phyloP scores from a whole-genome alignment of 2,113 vertebrate species.

The Promerops cafer region DNA sequence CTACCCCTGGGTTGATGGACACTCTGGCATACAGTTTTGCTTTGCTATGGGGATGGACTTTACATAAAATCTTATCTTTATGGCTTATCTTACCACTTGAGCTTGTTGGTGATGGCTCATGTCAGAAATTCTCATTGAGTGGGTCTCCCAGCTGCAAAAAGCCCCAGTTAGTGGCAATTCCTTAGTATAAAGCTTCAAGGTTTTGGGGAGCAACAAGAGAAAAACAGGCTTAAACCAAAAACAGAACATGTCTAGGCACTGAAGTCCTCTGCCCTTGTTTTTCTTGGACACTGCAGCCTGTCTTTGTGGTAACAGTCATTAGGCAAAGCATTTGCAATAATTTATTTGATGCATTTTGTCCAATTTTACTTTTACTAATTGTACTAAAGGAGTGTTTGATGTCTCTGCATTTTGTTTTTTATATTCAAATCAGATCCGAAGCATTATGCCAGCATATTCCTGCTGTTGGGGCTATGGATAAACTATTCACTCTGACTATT shows the following conservation, averaged over 20 bases:
- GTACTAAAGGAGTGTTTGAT: background rate
- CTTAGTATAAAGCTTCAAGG: background rate
- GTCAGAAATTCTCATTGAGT: background rate
- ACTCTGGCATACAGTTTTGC: background rate
- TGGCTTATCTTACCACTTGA: background rate
- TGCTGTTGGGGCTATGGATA: constrained; percentile 13
- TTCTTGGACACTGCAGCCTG: background rate
- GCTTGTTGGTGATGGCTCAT: background rate
- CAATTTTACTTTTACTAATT: constrained; percentile 10
- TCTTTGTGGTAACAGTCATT: constrained; percentile 3
- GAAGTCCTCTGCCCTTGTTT: background rate
- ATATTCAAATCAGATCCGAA: background rate
- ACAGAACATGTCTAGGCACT: background rate
- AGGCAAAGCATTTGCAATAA: constrained; percentile 2
- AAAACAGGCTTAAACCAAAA: background rate
- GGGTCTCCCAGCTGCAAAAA: background rate
- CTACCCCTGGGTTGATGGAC: background rate
- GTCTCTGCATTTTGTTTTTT: background rate
- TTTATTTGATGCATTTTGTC: constrained; percentile 4
- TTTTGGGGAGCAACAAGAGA: background rate
- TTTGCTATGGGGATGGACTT: background rate
- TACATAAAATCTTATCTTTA: background rate
- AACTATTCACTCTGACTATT: background rate
- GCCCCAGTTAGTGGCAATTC: background rate
- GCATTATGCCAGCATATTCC: background rate